Evolutionary conservation across 2,888 invertebrate species (phyloP).

Genomic region (Nemotelus nigrinus): DNA sequence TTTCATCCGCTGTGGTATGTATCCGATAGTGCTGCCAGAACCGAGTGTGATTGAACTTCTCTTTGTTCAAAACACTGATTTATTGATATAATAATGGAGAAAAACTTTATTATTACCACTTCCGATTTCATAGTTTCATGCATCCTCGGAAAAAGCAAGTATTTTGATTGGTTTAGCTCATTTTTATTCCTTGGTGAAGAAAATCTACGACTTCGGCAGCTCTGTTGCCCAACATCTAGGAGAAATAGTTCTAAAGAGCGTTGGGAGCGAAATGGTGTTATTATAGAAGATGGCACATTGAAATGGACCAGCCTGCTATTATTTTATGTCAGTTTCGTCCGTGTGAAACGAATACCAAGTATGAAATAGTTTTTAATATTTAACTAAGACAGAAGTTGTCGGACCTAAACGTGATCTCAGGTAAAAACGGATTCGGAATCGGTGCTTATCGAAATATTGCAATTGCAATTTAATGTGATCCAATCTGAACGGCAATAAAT

Average conservation of each 20-base stretch:
- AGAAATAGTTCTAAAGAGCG: conserved; percentile 49
- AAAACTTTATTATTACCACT: too few relatives aligned
- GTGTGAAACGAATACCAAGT: conserved; percentile 50
- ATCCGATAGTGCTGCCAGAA: too few relatives aligned
- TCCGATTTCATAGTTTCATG: too few relatives aligned
- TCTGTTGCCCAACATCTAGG: too few relatives aligned
- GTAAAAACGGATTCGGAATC: conserved; percentile 28
- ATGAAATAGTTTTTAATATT: conserved; percentile 49
- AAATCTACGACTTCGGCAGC: too few relatives aligned
- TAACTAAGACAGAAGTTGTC: conserved; percentile 44
- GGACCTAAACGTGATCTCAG: not conserved
- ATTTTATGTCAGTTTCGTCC: conserved; percentile 49
- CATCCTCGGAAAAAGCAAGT: too few relatives aligned
- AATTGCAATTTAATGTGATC: conserved; percentile 55
- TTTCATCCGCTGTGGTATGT: not conserved
- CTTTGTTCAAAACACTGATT: too few relatives aligned
- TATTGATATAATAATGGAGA: too few relatives aligned
- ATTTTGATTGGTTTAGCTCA: too few relatives aligned
- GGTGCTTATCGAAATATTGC: conserved; percentile 54
- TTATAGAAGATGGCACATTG: conserved; percentile 38
- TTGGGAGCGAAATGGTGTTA: conserved; percentile 50
- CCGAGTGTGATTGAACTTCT: too few relatives aligned
- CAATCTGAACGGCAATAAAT: conserved; percentile 55
- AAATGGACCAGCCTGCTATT: conserved; percentile 45
- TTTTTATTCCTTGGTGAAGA: too few relatives aligned